Percentiles rank a stretch among this genome's conserved stretches.
These are phyloP conservation scores for Chromoteleia sp. DNA, from an alignment of 2,888 invertebrate genomes.

Conservation along the genomic window DNA sequence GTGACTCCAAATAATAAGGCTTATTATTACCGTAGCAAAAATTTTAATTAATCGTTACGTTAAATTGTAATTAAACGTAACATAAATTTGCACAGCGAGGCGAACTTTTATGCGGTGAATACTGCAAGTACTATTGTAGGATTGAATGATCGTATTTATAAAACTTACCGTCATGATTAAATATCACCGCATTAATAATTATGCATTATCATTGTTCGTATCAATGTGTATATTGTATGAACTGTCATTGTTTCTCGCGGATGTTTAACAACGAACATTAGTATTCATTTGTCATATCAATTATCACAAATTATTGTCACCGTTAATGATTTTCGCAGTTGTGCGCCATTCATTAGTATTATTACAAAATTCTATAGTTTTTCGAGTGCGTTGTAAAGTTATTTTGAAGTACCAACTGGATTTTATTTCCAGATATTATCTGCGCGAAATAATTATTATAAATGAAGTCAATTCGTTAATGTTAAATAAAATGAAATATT, in stretches of 20 bases:
- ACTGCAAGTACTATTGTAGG: not conserved
- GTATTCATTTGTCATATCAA: conserved; percentile 50
- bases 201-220: conserved; percentile 24
- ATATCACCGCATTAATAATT: conserved; percentile 34
- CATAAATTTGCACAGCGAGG: conserved; percentile 23
- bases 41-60: conserved; percentile 51
- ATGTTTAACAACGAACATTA: conserved; percentile 32
- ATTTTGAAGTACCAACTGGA: not conserved
- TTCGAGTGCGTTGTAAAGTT: not conserved
- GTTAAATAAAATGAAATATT: no score
- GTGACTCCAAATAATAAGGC: conserved; percentile 30
- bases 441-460: no score
- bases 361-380: not conserved
- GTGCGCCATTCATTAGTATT: conserved; percentile 11
- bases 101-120: conserved; percentile 14
- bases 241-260: conserved; percentile 18
- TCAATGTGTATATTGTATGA: conserved; percentile 28
- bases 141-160: conserved; percentile 7
- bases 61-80: conserved; percentile 52
- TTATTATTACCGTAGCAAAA: conserved; percentile 28
- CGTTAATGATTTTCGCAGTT: conserved; percentile 41
- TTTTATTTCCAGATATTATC: no score
- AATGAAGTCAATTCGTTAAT: not conserved
- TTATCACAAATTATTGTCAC: conserved; percentile 51
- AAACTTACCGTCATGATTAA: conserved; percentile 25